Conservation (phyloP, 2,113 vertebrate species). For the Procavia capensis region DNA sequence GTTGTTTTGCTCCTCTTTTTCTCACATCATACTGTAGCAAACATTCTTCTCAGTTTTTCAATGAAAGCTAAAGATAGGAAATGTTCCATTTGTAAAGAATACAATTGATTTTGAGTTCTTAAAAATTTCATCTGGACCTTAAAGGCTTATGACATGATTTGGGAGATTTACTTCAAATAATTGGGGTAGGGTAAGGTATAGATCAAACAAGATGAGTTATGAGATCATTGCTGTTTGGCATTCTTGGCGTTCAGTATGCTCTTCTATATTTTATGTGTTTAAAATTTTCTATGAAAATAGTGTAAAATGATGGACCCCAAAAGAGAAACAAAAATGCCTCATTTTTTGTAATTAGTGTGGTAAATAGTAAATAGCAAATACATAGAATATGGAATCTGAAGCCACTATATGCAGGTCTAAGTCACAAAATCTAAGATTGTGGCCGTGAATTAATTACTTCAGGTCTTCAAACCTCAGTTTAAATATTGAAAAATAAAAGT, state of each 20-base stretch:
- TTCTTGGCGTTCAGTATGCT: background rate
- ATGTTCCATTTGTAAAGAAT: background rate
- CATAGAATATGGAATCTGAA: background rate
- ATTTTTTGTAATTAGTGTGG: background rate
- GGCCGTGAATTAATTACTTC: background rate
- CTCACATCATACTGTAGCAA: background rate
- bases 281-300: conserved; percentile 14
- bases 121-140: conserved; percentile 40
- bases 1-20: conserved; percentile 36
- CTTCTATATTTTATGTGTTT: conserved; percentile 27
- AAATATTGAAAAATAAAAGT: conserved; percentile 25
- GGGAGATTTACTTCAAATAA: background rate
- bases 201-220: background rate
- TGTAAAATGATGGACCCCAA: background rate
- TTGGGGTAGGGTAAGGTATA: background rate
- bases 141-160: background rate
- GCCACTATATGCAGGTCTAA: background rate
- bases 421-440: background rate
- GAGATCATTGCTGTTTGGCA: background rate
- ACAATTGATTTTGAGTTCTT: conserved; percentile 15
- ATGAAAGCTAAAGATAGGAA: conserved; percentile 52
- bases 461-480: conserved; percentile 16
- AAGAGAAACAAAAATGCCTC: background rate
- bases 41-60: background rate
- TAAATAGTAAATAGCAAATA: background rate